Conservation (phyloP, 2,888 invertebrate species). For the Idaea straminata region DNA sequence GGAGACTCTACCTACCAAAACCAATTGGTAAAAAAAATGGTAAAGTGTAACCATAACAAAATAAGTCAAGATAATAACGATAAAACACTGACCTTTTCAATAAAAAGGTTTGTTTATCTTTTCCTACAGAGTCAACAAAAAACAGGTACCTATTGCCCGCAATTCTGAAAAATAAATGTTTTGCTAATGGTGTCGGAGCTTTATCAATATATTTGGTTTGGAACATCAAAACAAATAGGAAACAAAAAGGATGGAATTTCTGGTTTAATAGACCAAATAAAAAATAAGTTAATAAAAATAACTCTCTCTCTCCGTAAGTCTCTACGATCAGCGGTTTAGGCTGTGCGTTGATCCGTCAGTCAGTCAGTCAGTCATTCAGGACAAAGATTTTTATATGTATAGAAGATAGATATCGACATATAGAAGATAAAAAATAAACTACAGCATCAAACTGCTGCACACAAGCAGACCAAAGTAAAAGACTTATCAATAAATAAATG, state of each 20-base stretch:
- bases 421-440: too few species aligned
- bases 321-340: too few species aligned
- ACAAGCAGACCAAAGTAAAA: too few species aligned
- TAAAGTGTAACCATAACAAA: neutral
- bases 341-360: too few species aligned
- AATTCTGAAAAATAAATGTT: neutral
- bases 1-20: too few species aligned
- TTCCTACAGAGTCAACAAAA: neutral
- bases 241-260: neutral
- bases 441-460: too few species aligned
- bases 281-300: neutral
- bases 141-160: neutral
- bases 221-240: neutral
- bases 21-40: too few species aligned
- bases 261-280: neutral
- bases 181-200: neutral
- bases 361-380: too few species aligned
- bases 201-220: neutral
- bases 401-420: too few species aligned
- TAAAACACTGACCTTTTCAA: neutral
- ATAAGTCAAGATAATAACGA: neutral
- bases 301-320: too few species aligned
- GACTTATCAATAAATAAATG: too few species aligned
- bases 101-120: neutral
- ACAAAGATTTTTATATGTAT: too few species aligned